A percentile compares a stretch with the other conserved stretches of the same genome.
Conservation (phyloP, 2,113 vertebrate species). For the Nothoprocta perdicaria region DNA sequence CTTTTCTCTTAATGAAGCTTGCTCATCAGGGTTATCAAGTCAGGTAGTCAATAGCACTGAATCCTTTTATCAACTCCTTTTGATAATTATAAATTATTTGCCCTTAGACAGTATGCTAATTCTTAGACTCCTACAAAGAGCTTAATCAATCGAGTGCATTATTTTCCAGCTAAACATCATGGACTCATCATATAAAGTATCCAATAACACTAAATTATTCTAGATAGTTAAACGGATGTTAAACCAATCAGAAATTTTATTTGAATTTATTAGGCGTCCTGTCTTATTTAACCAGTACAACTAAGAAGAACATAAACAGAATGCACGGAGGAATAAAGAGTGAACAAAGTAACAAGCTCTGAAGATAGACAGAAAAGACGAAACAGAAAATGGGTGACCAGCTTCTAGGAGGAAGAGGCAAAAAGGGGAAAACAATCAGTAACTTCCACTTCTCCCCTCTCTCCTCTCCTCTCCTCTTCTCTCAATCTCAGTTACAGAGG, state of each 20-base stretch:
- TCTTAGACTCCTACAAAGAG: slow-evolving; percentile 71
- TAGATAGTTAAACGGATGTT: slow-evolving; percentile 72
- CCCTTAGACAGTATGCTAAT: slow-evolving; percentile 80
- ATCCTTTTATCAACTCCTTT: slow-evolving; percentile 70
- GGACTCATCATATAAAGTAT: slow-evolving; percentile 74
- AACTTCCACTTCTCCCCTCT: too few species aligned
- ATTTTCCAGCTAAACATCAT: slow-evolving; percentile 77
- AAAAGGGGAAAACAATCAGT: neutral
- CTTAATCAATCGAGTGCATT: slow-evolving; percentile 79
- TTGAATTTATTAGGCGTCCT: slow-evolving; percentile 72
- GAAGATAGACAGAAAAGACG: neutral
- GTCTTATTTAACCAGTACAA: slow-evolving; percentile 72
- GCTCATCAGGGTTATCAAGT: slow-evolving; percentile 67
- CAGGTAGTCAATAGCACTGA: slow-evolving; percentile 61
- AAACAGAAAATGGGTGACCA: neutral
- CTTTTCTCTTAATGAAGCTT: slow-evolving; percentile 45
- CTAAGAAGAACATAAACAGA: slow-evolving; percentile 66
- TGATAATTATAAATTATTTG: slow-evolving; percentile 79
- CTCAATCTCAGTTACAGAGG: neutral
- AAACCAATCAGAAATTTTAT: slow-evolving; percentile 77
- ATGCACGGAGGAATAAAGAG: slow-evolving; percentile 33
- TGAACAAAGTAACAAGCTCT: slow-evolving; percentile 7
- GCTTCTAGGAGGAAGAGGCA: neutral
- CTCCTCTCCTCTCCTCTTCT: neutral
- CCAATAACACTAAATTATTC: slow-evolving; percentile 76